Evolutionary conservation across 2,888 invertebrate genomes (phyloP), one percentile per base, ranked within the genome.

Genomic region (Drosophila paucipuncta): DNA sequence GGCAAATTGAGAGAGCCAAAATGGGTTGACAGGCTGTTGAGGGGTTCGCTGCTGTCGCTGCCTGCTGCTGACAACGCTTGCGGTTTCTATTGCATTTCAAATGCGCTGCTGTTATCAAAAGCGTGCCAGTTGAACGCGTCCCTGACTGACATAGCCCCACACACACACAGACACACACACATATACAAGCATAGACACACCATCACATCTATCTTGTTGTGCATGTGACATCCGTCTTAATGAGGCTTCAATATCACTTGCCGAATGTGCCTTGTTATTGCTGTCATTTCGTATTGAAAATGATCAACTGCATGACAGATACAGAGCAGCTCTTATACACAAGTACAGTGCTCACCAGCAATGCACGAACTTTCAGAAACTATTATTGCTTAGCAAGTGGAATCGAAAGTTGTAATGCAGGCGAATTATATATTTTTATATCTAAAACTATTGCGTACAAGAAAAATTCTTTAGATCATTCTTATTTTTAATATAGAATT

Each of bases 221-320:
- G 33, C 59, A 41, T 64, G 41, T 57, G 59, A 76, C 82, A 89
- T 73, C 71, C 80, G 80, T 76, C 82, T 76, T 80, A 84, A 82
- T 80, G 80, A 76, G 77, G 80, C 88, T 87, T 87, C 88, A 82
- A 88, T 91, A 89, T 85, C 90, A 78, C 77, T 86, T 80, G 88
- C 78, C 88, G 74, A 68, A 78, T 77, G 74, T 63, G 54, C 59
- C 18, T 37, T 35, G 41, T 50, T 68, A 28, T 4, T 68, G 22
- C 41, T 57, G 35, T 53, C 61, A 49, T 18, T 49, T 43, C 33
- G 52, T 47, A 70, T 70, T 13, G 52, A 71, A 70, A 53, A 22
- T 43, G 39, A 64, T 57, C 62, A 69, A 58, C 61, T 52, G 79
- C 47, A 33, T 52, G 66, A 49, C 55, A 57, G 61, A 62, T 57